Conservation (phyloP, 2,888 invertebrate genomes). For the Dichetophora obliterata region DNA sequence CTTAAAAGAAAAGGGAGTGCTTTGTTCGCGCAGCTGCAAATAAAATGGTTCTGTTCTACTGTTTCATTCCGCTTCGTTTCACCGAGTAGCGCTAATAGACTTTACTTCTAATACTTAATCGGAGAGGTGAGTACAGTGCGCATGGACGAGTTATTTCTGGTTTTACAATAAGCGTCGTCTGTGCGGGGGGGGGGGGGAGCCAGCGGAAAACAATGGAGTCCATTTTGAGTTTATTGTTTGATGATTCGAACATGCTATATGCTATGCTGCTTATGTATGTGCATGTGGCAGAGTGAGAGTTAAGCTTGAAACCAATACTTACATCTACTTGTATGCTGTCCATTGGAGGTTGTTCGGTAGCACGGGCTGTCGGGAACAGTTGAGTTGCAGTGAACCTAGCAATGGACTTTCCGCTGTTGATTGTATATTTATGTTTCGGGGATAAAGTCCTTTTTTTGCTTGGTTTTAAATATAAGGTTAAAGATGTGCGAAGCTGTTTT, state of each 20-base stretch:
- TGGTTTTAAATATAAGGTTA: not conserved
- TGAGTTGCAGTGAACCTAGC: not conserved
- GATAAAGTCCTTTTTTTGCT: conserved; percentile 8
- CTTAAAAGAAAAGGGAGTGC: not conserved
- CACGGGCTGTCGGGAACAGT: not conserved
- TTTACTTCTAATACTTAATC: not conserved
- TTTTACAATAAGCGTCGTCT: conserved; percentile 2
- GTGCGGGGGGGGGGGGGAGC: conserved; percentile 32
- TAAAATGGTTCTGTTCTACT: conserved; percentile 14
- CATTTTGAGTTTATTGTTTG: conserved; percentile 71
- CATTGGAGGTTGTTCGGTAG: not conserved
- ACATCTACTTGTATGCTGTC: not conserved
- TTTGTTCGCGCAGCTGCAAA: not conserved
- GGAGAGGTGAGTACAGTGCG: conserved; percentile 26
- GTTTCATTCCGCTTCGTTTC: conserved; percentile 23
- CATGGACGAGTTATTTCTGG: conserved; percentile 9
- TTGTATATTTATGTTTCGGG: conserved; percentile 14
- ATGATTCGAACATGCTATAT: conserved; percentile 69
- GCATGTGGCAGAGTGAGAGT: conserved; percentile 11
- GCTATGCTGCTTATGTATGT: conserved; percentile 48
- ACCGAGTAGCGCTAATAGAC: not conserved
- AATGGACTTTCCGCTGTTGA: conserved; percentile 17
- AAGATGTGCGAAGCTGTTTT: conserved; percentile 20
- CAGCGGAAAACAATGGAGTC: conserved; percentile 67
- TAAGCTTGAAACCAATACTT: conserved; percentile 21